Evolutionary conservation across 1,140 invertebrate genomes (phyloP).

Genomic region (Neodiprion virginianus): DNA sequence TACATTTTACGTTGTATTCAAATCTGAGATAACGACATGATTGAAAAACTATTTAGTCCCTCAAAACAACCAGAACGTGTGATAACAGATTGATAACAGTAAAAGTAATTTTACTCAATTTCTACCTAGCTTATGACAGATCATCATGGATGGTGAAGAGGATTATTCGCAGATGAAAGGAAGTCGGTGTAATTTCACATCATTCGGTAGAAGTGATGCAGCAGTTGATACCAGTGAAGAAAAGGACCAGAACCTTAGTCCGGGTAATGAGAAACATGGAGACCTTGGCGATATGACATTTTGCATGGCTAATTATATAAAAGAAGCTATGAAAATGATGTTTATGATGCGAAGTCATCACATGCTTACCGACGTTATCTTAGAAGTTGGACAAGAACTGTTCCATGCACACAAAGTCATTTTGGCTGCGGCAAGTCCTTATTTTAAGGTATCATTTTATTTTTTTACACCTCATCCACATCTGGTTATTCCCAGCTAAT

Average conservation of each 20-base stretch:
- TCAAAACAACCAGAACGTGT: too few species aligned
- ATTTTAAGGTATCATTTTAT: constrained; percentile 77
- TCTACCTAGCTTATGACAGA: too few species aligned
- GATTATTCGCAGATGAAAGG: constrained; percentile 44
- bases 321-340: constrained; percentile 89
- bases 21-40: too few species aligned
- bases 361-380: constrained; percentile 88
- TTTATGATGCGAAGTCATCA: constrained; percentile 86
- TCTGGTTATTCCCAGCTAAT: constrained; percentile 7
- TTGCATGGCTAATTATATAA: constrained; percentile 83
- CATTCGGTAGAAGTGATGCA: constrained; percentile 24
- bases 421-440: constrained; percentile 91
- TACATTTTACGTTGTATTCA: too few species aligned
- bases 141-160: constrained; percentile 54
- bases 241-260: constrained; percentile 42
- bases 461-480: constrained; percentile 12
- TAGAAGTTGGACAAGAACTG: constrained; percentile 83
- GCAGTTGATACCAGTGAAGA: constrained; percentile 36
- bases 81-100: too few species aligned
- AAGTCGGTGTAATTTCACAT: constrained; percentile 19
- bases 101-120: too few species aligned
- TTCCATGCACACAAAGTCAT: constrained; percentile 93
- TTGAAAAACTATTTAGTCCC: too few species aligned
- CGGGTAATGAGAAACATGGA: constrained; percentile 55
- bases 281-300: constrained; percentile 85